Evolutionary conservation across 2,797 vertebrate species (phyloP).

Genomic region (Aplochiton taeniatus): DNA sequence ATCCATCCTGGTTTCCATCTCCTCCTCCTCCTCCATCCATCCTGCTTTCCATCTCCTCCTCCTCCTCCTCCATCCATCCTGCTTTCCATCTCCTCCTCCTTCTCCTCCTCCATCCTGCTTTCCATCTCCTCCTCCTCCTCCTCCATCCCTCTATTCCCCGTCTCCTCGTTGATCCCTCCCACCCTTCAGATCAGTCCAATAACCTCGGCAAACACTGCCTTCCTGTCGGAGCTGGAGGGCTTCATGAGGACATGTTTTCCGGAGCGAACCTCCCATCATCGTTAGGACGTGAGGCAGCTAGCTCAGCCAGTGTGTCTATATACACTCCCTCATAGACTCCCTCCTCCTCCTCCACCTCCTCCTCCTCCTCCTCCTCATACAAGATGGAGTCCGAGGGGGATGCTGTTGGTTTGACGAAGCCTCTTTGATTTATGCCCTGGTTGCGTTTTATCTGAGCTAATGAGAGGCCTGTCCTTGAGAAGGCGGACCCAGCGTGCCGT

Average conservation of each 20-base stretch:
- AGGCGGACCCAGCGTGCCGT: constrained; percentile 26
- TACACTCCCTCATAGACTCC: constrained; percentile 16
- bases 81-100: not conserved
- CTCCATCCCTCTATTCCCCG: too few species aligned
- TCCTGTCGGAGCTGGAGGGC: constrained; percentile 39
- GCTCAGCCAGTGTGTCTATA: too few species aligned
- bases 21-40: not conserved
- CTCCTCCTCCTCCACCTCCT: constrained; percentile 9
- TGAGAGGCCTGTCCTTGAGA: constrained; percentile 53
- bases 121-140: not conserved
- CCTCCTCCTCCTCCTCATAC: too few species aligned
- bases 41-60: too few species aligned
- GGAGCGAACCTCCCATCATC: too few species aligned
- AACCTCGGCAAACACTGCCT: constrained; percentile 16
- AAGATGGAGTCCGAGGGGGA: not conserved
- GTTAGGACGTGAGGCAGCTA: too few species aligned
- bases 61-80: constrained; percentile 11
- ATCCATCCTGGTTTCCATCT: not conserved
- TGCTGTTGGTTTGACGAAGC: constrained; percentile 52
- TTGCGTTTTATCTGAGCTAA: constrained; percentile 51
- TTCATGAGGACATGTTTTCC: not conserved
- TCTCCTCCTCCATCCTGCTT: constrained; percentile 10
- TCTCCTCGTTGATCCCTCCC: too few species aligned
- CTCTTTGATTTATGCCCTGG: constrained; percentile 42
- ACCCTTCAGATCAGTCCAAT: constrained; percentile 11